phyloP scores from a whole-genome alignment of 2,797 vertebrate genomes.

The Novumbra hubbsi region DNA sequence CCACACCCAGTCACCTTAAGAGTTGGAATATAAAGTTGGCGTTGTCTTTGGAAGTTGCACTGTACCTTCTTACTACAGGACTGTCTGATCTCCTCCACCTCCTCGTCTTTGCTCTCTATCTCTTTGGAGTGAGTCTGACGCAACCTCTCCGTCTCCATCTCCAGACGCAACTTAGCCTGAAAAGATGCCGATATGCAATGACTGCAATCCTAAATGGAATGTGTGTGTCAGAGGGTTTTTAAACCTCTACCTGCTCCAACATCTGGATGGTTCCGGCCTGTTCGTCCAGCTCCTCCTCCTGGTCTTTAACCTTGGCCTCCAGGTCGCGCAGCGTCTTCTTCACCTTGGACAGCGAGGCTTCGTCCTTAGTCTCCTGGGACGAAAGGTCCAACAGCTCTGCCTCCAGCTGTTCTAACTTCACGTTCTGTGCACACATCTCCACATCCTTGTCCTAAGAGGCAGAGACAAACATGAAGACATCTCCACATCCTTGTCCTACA shows the following conservation, averaged over 20 bases:
- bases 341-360: constrained; percentile 91
- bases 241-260: constrained; percentile 87
- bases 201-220: neutral
- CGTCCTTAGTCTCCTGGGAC: constrained; percentile 95
- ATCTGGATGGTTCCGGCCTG: constrained; percentile 97
- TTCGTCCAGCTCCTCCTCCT: constrained; percentile 97
- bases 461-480: neutral
- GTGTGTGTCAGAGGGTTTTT: neutral
- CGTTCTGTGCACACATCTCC: constrained; percentile 80
- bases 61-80: constrained; percentile 94
- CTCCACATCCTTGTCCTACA: no score
- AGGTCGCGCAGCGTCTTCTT: constrained; percentile 92
- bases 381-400: constrained; percentile 93
- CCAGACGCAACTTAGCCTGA: constrained; percentile 91
- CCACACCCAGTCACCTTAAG: neutral
- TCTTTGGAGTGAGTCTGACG: constrained; percentile 94
- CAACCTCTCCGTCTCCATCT: constrained; percentile 98
- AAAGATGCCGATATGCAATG: constrained; percentile 17
- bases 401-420: constrained; percentile 89
- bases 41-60: neutral
- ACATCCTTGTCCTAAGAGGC: constrained; percentile 87
- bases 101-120: constrained; percentile 92
- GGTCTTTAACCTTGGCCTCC: constrained; percentile 94
- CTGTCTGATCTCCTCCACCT: constrained; percentile 95
- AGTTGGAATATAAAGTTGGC: neutral